A percentile compares a stretch with the other conserved stretches of the same genome.
Conservation (phyloP, 2,888 invertebrate genomes). For the Loripinus fragilis region DNA sequence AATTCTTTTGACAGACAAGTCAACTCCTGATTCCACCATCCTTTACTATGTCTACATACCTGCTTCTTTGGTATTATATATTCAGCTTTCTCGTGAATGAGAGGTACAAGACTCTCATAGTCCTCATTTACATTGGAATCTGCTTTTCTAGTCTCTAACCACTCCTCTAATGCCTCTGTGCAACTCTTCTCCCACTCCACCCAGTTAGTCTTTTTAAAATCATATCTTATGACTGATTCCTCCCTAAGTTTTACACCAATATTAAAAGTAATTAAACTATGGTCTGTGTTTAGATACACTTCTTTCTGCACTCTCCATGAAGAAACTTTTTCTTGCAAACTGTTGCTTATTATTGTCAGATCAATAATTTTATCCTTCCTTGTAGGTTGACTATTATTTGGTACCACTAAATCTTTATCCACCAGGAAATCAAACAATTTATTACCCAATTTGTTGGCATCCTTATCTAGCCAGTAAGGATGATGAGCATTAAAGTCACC, state of each 20-base stretch:
- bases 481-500: too few relatives aligned
- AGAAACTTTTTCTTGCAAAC: too few relatives aligned
- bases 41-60: not conserved
- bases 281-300: constrained; percentile 27
- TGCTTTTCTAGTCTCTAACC: not conserved
- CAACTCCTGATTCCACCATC: not conserved
- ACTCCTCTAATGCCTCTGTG: not conserved
- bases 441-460: too few relatives aligned
- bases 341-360: too few relatives aligned
- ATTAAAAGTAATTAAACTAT: constrained; percentile 18
- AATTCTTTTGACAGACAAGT: not conserved
- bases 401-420: too few relatives aligned
- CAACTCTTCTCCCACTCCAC: not conserved
- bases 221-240: not conserved
- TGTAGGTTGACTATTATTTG: too few relatives aligned
- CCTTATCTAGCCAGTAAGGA: too few relatives aligned
- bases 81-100: not conserved
- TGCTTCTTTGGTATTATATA: not conserved
- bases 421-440: too few relatives aligned
- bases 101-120: not conserved
- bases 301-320: too few relatives aligned
- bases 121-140: not conserved
- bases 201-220: constrained; percentile 10
- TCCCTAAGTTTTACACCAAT: not conserved
- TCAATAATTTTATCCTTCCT: too few relatives aligned